Evolutionary conservation across 92 coral and sea anemone species (phyloP), one percentile per base, ranked within the genome.

Genomic region (Scolanthus callimorphus): DNA sequence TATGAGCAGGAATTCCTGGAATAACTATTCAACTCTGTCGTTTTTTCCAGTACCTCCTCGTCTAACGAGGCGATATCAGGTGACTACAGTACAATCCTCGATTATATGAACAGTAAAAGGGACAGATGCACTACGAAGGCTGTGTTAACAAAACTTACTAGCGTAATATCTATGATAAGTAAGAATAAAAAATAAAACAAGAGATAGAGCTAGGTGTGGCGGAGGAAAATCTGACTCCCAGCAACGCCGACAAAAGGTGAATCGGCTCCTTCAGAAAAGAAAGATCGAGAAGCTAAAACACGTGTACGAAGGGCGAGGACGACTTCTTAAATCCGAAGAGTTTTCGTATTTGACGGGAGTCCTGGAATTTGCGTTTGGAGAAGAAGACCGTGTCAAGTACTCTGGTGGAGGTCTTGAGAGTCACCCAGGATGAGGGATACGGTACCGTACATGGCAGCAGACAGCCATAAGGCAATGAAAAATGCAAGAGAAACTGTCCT

Each of bases 341-440:
- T 81, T 76, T 50, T 85, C 88, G 34, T 81, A 81, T 39, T 79
- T 76, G 17, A 63, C 81, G 11, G 78, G 74, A 3, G 51, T 86
- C 20, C 46, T 86, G 22, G 95, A 80, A 29, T 76, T 65, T 55
- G 58, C 66, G 1, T 80, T 86, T 50, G 84, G 84, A 1, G 76
- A 59, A 30, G 74, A 56, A 21, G 81, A 66, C 37, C 43, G 76
- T 2, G 44, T 79, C 23, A 67, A 65, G 34, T 38, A 78, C 22
- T 66, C 60, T 3, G 80, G 70, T 0, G 86, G 86, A 15, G 82
- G 86, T 10, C 20, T 79, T 0, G 86, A 84, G 37, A 73, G 76
- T 11, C 88, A 80, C 34, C 88, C 95, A 75, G 84, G 52, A 58
- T 85, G 27, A 85, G 66, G 0, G 81, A 70, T 9, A 62, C 77